Evolutionary conservation across 2,113 vertebrate species (phyloP), one percentile per base, ranked within the genome.

Genomic region (Acrocephalus arundinaceus): DNA sequence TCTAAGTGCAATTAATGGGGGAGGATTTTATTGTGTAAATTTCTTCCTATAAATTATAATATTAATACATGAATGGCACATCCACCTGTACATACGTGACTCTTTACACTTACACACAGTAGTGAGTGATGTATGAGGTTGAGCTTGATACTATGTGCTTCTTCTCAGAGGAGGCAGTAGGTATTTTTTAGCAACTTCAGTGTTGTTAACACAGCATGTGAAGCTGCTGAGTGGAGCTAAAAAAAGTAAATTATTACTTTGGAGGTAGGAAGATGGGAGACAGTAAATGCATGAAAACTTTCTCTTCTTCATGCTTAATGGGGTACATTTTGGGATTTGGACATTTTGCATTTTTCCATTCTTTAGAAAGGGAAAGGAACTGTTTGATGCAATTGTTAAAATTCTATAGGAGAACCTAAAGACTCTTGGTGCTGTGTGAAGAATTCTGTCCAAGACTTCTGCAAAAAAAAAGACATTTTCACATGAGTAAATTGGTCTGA

Each of bases 21-120:
- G 28, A 81, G n/a, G 65, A 91, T 85, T 95, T 94, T 93, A 82
- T 89, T 57, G 66, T n/a, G 15, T 78, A 52, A 79, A 93, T 88
- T 79, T 91, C 19, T 83, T 82, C 31, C 39, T 76, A 23, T 54
- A 86, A 89, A 48, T 81, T 79, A 52, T 19, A 82, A n/a, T 88
- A 65, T 46, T 67, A 75, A 45, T 59, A n/a, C 21, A 46, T 37
- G n/a, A 96, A 73, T 68, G 41, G 39, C 37, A 54, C 24, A 49
- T 48, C 28, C 13, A 39, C n/a, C 49, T 91, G 51, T 73, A 67
- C 19, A 27, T 57, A 61, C 20, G 8, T 39, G 21, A 16, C 15
- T 88, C 24, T 77, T 90, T 70, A 76, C 39, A 25, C 17, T 67
- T 82, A 31, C 8, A 21, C 87, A 45, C 5, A 43, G 22, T 45